phyloP scores from a whole-genome alignment of 2,888 invertebrate species.

The Altica lythri region DNA sequence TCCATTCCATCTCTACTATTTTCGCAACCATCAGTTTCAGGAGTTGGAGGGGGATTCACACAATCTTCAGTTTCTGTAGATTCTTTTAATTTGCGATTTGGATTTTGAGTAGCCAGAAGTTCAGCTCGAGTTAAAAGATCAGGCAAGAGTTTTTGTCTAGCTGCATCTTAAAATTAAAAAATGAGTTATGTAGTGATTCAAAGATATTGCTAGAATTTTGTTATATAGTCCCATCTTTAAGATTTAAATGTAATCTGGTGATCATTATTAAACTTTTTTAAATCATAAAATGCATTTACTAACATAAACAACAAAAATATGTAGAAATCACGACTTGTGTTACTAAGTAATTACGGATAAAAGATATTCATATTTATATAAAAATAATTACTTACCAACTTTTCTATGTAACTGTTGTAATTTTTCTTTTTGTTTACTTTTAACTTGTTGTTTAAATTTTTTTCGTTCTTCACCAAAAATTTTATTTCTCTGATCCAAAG shows the following conservation, averaged over 20 bases:
- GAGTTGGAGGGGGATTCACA: constrained; percentile 81
- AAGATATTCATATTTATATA: neutral
- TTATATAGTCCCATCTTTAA: too few relatives aligned
- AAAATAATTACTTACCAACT: constrained; percentile 44
- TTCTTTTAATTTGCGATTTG: constrained; percentile 52
- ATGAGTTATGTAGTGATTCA: neutral
- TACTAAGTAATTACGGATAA: too few relatives aligned
- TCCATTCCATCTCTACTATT: constrained; percentile 65
- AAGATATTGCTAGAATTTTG: too few relatives aligned
- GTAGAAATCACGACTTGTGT: too few relatives aligned
- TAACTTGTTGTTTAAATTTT: constrained; percentile 62
- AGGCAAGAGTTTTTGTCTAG: constrained; percentile 61
- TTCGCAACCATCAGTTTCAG: constrained; percentile 72
- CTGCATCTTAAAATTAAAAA: constrained; percentile 35
- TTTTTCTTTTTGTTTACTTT: constrained; percentile 64
- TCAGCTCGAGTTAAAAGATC: constrained; percentile 68
- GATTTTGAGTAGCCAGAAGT: constrained; percentile 45
- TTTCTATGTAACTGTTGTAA: constrained; percentile 68
- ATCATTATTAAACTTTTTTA: too few relatives aligned
- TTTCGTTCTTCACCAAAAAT: constrained; percentile 73
- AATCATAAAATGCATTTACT: neutral
- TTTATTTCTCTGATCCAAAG: constrained; percentile 67
- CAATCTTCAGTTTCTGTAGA: constrained; percentile 61
- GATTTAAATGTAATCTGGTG: too few relatives aligned
- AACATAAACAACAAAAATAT: neutral